Conservation (phyloP, 2,888 invertebrate genomes). For the Tiphia femorata region DNA sequence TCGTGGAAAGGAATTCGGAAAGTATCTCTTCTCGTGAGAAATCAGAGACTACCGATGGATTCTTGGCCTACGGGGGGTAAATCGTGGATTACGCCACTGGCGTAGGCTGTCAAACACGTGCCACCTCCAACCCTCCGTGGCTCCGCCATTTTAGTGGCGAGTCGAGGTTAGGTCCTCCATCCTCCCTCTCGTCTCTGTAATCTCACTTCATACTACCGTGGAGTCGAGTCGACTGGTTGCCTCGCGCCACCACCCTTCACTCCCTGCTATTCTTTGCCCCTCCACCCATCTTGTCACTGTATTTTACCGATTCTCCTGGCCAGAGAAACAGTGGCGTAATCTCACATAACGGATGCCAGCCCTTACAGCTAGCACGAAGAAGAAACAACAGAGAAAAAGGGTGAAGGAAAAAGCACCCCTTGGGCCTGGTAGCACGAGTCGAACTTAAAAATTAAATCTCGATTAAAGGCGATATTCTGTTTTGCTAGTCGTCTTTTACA, state of each 20-base stretch:
- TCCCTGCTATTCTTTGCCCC: slow-evolving; percentile 8
- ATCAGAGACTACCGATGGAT: not conserved
- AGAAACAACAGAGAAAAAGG: too few relatives aligned
- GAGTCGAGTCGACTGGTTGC: too few relatives aligned
- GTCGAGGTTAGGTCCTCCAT: slow-evolving; percentile 32
- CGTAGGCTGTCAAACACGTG: slow-evolving; percentile 48
- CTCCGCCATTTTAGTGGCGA: slow-evolving; percentile 42
- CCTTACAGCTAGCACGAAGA: too few relatives aligned
- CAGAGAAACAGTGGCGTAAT: slow-evolving; percentile 22
- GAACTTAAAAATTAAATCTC: too few relatives aligned
- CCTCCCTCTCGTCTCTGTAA: slow-evolving; percentile 31
- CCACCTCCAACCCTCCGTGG: slow-evolving; percentile 41
- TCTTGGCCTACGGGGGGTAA: not conserved
- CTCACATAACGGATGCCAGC: too few relatives aligned
- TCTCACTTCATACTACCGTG: slow-evolving; percentile 34
- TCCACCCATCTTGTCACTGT: slow-evolving; percentile 17
- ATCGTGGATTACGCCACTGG: slow-evolving; percentile 39
- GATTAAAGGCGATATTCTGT: too few relatives aligned
- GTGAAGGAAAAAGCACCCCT: too few relatives aligned
- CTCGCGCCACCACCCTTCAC: not conserved
- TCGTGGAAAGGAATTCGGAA: not conserved
- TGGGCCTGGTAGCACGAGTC: too few relatives aligned
- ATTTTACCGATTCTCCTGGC: slow-evolving; percentile 31
- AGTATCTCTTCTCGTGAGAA: not conserved
- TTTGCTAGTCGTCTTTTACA: too few relatives aligned